Evolutionary conservation across 92 coral and sea anemone genomes (phyloP), one percentile per base, ranked within the genome.

Genomic region (Chrysogorgia sp.): DNA sequence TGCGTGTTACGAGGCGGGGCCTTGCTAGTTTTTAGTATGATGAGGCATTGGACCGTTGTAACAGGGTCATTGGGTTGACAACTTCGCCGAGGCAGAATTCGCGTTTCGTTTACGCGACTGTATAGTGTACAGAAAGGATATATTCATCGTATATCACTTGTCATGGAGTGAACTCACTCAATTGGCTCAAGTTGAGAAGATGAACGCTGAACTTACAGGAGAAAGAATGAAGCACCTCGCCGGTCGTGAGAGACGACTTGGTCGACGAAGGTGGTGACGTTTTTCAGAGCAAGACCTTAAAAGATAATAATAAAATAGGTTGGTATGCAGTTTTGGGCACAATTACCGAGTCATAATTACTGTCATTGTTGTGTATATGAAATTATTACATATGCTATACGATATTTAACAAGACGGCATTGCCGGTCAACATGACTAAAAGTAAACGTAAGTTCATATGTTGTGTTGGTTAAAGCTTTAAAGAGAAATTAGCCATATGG

Each of bases 231-330:
- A n/a, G n/a, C n/a, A 7, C 53, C 53, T 47, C 53, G 17, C 17
- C 53, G 53, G 10, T 15, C 53, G 53, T 47, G 26, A 41, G 48
- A 25, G 76, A 30, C 29, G 34, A 48, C 4, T 9, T 22, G 1
- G 14, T 40, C 1, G 76, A 48, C 25, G 7, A 26, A 13, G 59
- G 26, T 13, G 40, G 60, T 10, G 30, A 69, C 28, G 40, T 67
- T 49, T 49, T 15, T 17, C 41, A 1, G 48, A 69, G 76, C 34
- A 69, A 49, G 55, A 32, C 48, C 28, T 58, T 45, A 15, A 30
- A 69, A 9, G 40, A 69, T 40, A 49, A 69, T 48, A 69, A 69
- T 41, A 69, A 69, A 24, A 47, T 41, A 47, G 76, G 76, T 69
- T 31, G 2, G 76, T 69, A 69, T 28, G 23, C 2, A 40, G 25